Base-by-base conservation (phyloP, 2,888 invertebrate species). In the Napeogenes inachia region DNA sequence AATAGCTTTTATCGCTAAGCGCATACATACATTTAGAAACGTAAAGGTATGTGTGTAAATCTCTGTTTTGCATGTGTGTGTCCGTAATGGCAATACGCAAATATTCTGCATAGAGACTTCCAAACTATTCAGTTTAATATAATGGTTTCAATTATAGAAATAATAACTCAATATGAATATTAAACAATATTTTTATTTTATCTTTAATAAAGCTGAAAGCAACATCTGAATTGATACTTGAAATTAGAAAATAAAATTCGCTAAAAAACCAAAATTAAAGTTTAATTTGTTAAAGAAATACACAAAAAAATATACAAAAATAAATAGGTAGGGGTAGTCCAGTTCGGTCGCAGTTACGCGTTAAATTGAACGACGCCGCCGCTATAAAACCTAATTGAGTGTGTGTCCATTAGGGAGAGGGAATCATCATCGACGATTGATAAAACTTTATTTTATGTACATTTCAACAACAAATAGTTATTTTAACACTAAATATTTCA, bases 351-450 rank as follows among this genome's bases (percentile, higher is more conserved):
- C 80, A 81, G 84, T 86, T 83, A 80, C 82, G 85, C 82, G 85
- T 86, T 82, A 87, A 85, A 87, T 87, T 87, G 87, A 87, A 86
- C 85, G 82, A 79, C 84, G 76, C 80, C 72, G 77, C 73, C 78
- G 84, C 82, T 79, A 85, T 88, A 85, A 87, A 87, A 85, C 78
- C 81, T 88, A 87, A 88, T 88, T 88, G 88, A 85, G 85, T 87
- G 87, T 85, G 81, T 82, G 83, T 75, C 85, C 85, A 86, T 88
- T 87, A 85, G 76, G 79, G 73, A 70, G 71, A 73, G 73, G 72
- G 77, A 75, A 75, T 75, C 78, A 75, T 77, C 75, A 75, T 72
- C 68, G 72, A 72, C 76, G 75, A 79, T 79, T 76, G 75, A 77
- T 77, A 74, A 72, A 69, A 71, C 61, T 61, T 65, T 63, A 63